Base-by-base conservation (phyloP, 1,140 invertebrate genomes). In the Trypoxylus dichotomus region DNA sequence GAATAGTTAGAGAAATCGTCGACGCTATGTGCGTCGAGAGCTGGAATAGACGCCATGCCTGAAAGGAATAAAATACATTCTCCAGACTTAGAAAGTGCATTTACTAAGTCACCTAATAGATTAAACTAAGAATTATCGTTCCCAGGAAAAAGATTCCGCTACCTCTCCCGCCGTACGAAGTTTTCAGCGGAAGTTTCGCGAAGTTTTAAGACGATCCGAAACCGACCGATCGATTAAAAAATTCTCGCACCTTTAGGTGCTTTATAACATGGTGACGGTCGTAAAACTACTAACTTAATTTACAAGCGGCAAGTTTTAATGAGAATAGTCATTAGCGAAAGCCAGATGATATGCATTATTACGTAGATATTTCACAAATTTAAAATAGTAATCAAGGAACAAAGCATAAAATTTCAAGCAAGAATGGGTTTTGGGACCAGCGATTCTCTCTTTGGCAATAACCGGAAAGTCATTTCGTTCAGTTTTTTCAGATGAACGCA, bases 91-190 rank as follows among this genome's bases (percentile, higher is more conserved):
- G 27, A 29, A 68, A 68, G 60, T 68, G 27, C 60, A 27, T 68
- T 68, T 13, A 8, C 60, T 68, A 58, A 58, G 60, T 68, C 60
- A 8, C 19, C 24, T 68, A 68, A 68, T 68, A 25, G 60, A 68
- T 29, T 25, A 29, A 68, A 68, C 24, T 68, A 68, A 29, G 27
- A 68, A 27, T 68, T 68, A 25, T 68, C 8, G 24, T 68, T 27
- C 60, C 8, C 15, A 19, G 60, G 27, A 68, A 21, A 29, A 29
- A 68, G 60, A 68, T 25, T 27, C 11, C 21, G 21, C 11, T 11
- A 27, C 15, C 19, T 68, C 24, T 68, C 19, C 21, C 19, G 3
- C 15, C 11, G 24, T 68, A 68, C 11, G 60, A 11, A 68, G 10
- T 68, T 21, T n/a, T 68, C 11, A 27, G 11, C 27, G 27, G 24